phyloP scores from a whole-genome alignment of 2,888 invertebrate genomes.

The Bombylius major region DNA sequence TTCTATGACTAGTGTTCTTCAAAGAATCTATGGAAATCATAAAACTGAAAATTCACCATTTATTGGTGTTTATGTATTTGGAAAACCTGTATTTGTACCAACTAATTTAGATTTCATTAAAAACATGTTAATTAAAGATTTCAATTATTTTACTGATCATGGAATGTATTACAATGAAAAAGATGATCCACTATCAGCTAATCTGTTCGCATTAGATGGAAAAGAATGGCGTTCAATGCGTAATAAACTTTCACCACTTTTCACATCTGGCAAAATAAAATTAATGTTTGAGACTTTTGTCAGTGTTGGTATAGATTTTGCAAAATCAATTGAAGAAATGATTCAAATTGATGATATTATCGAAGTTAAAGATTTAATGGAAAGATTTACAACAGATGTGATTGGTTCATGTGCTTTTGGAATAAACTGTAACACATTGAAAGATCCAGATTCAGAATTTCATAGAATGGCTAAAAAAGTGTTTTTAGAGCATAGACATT shows the following conservation, averaged over 20 bases:
- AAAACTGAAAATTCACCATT: conserved; percentile 21
- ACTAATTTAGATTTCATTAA: conserved; percentile 29
- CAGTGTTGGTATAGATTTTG: conserved; percentile 15
- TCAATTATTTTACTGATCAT: conserved; percentile 30
- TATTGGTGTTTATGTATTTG: conserved; percentile 24
- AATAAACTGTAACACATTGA: conserved; percentile 36
- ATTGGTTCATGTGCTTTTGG: conserved; percentile 41
- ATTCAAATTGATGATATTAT: conserved; percentile 25
- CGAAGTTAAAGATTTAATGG: conserved; percentile 36
- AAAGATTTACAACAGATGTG: conserved; percentile 39
- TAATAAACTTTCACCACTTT: conserved; percentile 32
- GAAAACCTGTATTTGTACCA: conserved; percentile 20
- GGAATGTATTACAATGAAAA: conserved; percentile 18
- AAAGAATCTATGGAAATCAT: neutral
- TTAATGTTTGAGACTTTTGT: conserved; percentile 26
- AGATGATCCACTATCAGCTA: conserved; percentile 23
- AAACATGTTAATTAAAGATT: conserved; percentile 31
- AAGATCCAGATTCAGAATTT: conserved; percentile 30
- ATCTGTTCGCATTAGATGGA: conserved; percentile 29
- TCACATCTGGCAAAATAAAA: conserved; percentile 36
- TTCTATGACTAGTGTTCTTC: conserved; percentile 23
- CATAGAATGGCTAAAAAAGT: conserved; percentile 20
- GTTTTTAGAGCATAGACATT: conserved; percentile 17
- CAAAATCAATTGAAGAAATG: neutral
- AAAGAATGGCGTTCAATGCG: conserved; percentile 36